A percentile compares a stretch with the other conserved stretches of the same genome.
These are phyloP conservation scores for Callaeas wilsoni DNA, from an alignment of 2,113 vertebrate genomes.

Conservation along the genomic window DNA sequence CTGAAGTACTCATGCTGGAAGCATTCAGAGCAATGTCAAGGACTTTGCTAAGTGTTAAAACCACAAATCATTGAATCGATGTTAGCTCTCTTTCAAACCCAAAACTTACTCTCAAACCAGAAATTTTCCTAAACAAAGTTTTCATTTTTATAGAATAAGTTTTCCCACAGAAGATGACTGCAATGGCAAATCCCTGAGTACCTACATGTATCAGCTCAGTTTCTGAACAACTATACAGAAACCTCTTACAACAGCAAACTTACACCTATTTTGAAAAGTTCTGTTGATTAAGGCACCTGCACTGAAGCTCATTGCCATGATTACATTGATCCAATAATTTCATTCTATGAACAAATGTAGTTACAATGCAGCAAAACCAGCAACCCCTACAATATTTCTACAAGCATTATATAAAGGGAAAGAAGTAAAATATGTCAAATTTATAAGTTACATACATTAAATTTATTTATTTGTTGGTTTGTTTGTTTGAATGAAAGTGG, in stretches of 20 bases:
- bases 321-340: neutral
- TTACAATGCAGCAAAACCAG: neutral
- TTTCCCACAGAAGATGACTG: neutral
- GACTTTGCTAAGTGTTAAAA: neutral
- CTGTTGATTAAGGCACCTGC: neutral
- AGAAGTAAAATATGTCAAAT: neutral
- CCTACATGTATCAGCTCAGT: fast-evolving
- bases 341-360: neutral
- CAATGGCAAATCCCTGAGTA: neutral
- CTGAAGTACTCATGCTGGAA: neutral
- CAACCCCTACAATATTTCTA: neutral
- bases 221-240: neutral
- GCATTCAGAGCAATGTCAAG: neutral
- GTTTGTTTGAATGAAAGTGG: neutral
- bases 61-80: neutral
- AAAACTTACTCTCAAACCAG: neutral
- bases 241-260: neutral
- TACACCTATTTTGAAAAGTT: neutral
- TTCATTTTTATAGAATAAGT: neutral
- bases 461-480: neutral
- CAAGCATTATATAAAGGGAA: neutral
- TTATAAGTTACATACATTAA: neutral
- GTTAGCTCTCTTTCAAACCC: neutral
- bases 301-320: neutral
- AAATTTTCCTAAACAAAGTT: neutral